phyloP scores from a whole-genome alignment of 1,140 invertebrate genomes.

The Brachionus asplanchnoidis region DNA sequence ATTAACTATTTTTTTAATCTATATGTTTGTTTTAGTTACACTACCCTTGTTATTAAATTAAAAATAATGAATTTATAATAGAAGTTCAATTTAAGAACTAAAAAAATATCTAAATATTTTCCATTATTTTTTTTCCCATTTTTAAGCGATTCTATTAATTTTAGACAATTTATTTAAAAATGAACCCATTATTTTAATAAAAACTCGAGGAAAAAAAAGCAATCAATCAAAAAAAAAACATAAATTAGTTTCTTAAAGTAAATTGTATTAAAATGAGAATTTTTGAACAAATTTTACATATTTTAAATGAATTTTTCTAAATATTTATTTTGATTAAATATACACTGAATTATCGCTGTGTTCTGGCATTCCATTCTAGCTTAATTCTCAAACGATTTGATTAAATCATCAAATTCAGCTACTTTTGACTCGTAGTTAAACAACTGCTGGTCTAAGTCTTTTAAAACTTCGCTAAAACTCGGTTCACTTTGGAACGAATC shows the following conservation, averaged over 20 bases:
- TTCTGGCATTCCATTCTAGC: neutral
- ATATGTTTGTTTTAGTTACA: too few species aligned
- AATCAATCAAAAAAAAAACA: neutral
- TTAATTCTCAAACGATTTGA: constrained; percentile 42
- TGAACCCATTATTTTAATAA: neutral
- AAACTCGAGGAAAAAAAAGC: neutral
- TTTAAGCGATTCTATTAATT: neutral
- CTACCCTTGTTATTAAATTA: too few species aligned
- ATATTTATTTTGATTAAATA: neutral
- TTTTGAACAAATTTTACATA: neutral
- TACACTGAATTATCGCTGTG: neutral
- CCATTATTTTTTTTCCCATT: too few species aligned
- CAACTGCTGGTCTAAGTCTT: constrained; percentile 68
- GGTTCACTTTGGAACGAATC: constrained; percentile 63
- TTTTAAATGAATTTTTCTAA: neutral
- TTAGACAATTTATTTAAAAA: neutral
- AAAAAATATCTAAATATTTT: too few species aligned
- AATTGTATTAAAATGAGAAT: neutral
- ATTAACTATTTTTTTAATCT: too few species aligned
- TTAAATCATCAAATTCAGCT: constrained; percentile 67
- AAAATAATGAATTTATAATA: too few species aligned
- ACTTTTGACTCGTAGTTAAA: constrained; percentile 70
- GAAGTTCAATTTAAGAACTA: too few species aligned
- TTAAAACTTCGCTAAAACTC: constrained; percentile 63
- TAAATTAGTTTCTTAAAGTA: neutral